These are phyloP conservation scores for Scelioninae gen. 2 DNA, from an alignment of 2,888 invertebrate species.

Conservation along the genomic window DNA sequence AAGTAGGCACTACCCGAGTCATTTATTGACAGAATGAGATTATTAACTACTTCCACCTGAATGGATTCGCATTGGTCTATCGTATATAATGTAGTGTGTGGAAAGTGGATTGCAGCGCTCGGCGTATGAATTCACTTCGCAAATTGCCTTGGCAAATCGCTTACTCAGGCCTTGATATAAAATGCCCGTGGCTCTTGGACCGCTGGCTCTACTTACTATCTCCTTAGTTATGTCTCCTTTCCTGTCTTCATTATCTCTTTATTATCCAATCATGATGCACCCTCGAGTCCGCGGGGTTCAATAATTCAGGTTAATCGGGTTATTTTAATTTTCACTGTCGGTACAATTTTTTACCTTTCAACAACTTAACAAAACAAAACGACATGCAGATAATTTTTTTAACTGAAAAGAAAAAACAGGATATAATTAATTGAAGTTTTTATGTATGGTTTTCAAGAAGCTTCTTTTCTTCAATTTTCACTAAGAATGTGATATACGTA, in stretches of 20 bases:
- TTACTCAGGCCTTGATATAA: slow-evolving; percentile 55
- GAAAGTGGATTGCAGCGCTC: slow-evolving; percentile 59
- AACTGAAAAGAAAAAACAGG: no score
- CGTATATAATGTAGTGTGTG: slow-evolving; percentile 47
- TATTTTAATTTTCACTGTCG: no score
- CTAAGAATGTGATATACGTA: no score
- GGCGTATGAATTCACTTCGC: slow-evolving; percentile 61
- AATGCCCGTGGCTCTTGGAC: slow-evolving; percentile 52
- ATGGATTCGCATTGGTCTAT: slow-evolving; percentile 57
- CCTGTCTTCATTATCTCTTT: slow-evolving; percentile 41
- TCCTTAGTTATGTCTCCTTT: slow-evolving; percentile 51
- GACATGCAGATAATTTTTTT: no score
- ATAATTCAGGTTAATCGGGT: neutral
- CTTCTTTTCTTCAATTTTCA: no score
- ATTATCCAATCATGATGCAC: slow-evolving; percentile 29
- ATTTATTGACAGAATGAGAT: slow-evolving; percentile 53
- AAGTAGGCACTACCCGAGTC: slow-evolving; percentile 45
- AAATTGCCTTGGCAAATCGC: slow-evolving; percentile 64
- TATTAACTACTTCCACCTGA: slow-evolving; percentile 66
- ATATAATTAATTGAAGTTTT: no score
- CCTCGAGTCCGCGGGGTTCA: slow-evolving; percentile 2
- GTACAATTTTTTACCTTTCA: neutral
- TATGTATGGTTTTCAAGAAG: no score
- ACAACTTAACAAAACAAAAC: no score
- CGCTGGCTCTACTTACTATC: slow-evolving; percentile 44